Conservation (phyloP, 2,113 vertebrate genomes). For the Pseudonaja textilis region DNA sequence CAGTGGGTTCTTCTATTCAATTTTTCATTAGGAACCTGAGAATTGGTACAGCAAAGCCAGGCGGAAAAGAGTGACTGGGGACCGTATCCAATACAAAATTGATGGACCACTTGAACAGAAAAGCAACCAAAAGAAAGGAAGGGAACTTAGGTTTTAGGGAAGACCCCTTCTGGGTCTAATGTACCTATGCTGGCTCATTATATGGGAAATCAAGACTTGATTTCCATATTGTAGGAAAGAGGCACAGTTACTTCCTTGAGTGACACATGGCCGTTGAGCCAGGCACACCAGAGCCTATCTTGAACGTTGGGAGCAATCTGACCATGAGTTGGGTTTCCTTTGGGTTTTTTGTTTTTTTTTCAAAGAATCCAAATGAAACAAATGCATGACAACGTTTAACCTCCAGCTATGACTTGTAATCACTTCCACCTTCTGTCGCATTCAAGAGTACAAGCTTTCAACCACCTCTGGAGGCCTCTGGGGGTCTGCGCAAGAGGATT, state of each 20-base stretch:
- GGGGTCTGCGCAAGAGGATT: background rate
- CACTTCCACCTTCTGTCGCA: background rate
- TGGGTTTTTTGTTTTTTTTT: background rate
- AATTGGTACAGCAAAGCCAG: background rate
- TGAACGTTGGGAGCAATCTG: background rate
- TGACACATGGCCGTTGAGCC: background rate
- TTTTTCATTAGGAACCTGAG: background rate
- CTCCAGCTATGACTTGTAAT: background rate
- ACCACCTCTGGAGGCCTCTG: background rate
- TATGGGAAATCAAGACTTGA: background rate
- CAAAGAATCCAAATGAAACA: background rate
- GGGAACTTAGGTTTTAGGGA: background rate
- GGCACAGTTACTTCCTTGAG: background rate
- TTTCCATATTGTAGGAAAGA: background rate
- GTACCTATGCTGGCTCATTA: background rate
- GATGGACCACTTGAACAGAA: background rate
- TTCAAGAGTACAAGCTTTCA: background rate
- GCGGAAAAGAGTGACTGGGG: background rate
- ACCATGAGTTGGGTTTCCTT: background rate
- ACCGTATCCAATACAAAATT: background rate
- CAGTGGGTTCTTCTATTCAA: background rate
- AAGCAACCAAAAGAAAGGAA: background rate
- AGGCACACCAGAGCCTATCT: background rate
- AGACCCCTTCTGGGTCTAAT: background rate
- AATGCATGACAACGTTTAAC: background rate